Evolutionary conservation across 2,888 invertebrate species (phyloP).

Genomic region (Saturnia pavonia): DNA sequence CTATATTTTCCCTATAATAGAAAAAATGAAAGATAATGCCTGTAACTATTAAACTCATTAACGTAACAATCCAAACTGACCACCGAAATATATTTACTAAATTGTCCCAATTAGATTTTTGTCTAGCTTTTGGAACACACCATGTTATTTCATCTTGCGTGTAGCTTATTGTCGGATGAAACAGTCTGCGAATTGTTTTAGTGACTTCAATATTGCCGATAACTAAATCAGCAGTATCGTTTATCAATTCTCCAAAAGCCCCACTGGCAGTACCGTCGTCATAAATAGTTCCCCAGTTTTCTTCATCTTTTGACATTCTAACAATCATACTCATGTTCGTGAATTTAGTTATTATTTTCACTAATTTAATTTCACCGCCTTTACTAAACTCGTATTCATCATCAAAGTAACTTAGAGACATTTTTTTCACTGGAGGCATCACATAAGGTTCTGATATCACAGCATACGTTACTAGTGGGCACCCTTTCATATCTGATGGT

Average conservation of each 20-base stretch:
- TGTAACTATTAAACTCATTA: constrained; percentile 59
- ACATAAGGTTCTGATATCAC: constrained; percentile 76
- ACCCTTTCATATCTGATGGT: constrained; percentile 66
- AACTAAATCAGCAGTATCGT: constrained; percentile 63
- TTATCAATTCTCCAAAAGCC: constrained; percentile 57
- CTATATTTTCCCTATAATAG: constrained; percentile 58
- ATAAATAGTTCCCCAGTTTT: constrained; percentile 69
- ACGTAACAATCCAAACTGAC: constrained; percentile 71
- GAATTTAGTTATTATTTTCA: constrained; percentile 72
- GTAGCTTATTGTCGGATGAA: constrained; percentile 72
- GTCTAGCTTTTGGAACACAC: constrained; percentile 69
- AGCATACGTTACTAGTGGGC: constrained; percentile 69
- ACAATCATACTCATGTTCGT: constrained; percentile 71
- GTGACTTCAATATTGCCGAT: constrained; percentile 77
- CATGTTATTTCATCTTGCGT: constrained; percentile 78
- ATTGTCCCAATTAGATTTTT: constrained; percentile 73
- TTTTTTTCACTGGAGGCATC: constrained; percentile 62
- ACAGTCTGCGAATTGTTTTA: constrained; percentile 67
- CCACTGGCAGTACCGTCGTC: constrained; percentile 67
- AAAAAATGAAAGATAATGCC: constrained; percentile 67
- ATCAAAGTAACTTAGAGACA: constrained; percentile 46
- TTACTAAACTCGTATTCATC: constrained; percentile 64
- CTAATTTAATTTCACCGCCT: constrained; percentile 72
- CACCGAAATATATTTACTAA: constrained; percentile 74
- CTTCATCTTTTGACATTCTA: constrained; percentile 59